Conservation (phyloP, 2,113 vertebrate species). For the Xyliphius kryptos region DNA sequence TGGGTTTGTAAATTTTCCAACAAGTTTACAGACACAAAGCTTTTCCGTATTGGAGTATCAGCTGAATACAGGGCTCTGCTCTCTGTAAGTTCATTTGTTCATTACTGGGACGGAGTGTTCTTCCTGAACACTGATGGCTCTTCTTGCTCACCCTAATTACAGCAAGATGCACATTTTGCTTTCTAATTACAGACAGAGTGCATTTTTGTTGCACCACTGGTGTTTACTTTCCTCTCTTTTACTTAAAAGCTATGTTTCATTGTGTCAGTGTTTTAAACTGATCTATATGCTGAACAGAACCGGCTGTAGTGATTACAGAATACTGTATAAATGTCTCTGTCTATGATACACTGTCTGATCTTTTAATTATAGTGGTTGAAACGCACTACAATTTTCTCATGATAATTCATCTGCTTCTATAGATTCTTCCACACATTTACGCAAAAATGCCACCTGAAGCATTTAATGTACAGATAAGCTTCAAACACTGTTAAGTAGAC, state of each 20-base stretch:
- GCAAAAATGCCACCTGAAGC: too few species aligned
- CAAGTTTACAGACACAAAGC: too few species aligned
- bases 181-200: conserved; percentile 6
- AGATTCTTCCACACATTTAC: too few species aligned
- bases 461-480: too few species aligned
- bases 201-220: neutral
- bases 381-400: too few species aligned
- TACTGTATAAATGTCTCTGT: too few species aligned
- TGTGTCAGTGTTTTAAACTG: neutral
- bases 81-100: neutral
- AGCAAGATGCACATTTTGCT: conserved; percentile 8
- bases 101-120: neutral
- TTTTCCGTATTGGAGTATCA: too few species aligned
- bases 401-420: too few species aligned
- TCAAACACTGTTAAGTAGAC: too few species aligned
- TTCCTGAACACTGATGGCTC: conserved; percentile 2
- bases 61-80: neutral
- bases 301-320: too few species aligned
- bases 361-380: too few species aligned
- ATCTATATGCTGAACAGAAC: neutral
- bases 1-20: too few species aligned
- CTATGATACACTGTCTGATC: neutral
- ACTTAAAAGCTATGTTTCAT: neutral
- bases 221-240: conserved; percentile 2
- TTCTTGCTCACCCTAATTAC: conserved; percentile 6